Evolutionary conservation across 2,113 vertebrate species (phyloP).

Genomic region (Psephotus haematonotus): DNA sequence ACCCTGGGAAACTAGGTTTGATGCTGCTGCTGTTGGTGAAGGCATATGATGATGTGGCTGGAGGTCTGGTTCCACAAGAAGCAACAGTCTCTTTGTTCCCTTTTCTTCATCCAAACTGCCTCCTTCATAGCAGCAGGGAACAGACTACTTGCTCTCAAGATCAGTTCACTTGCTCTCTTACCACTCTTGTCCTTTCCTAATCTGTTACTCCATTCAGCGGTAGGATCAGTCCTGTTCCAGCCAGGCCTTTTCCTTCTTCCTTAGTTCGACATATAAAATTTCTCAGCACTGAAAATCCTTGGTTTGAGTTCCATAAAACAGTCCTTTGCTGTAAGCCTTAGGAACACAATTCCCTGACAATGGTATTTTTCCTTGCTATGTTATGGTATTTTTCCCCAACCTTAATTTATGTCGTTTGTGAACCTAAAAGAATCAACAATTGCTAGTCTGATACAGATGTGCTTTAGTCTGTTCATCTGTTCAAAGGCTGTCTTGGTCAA

Average conservation of each 20-base stretch:
- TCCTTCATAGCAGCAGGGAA: background rate
- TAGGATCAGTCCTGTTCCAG: background rate
- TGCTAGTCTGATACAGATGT: background rate
- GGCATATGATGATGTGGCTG: background rate
- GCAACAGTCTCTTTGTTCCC: background rate
- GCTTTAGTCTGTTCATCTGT: background rate
- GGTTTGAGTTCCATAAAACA: background rate
- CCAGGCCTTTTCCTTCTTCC: background rate
- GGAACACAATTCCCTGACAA: background rate
- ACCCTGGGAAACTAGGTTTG: background rate
- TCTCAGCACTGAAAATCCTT: background rate
- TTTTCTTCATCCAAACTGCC: background rate
- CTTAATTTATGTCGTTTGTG: background rate
- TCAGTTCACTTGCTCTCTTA: background rate
- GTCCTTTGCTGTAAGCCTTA: background rate
- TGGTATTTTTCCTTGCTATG: background rate
- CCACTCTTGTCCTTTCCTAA: background rate
- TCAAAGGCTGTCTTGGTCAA: background rate
- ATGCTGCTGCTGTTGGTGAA: background rate
- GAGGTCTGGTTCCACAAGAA: background rate
- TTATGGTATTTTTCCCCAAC: background rate
- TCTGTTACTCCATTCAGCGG: background rate
- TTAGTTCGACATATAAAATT: background rate
- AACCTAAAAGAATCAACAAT: background rate
- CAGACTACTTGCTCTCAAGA: background rate